These are phyloP conservation scores for Leuciscus idus DNA, from an alignment of 2,113 vertebrate genomes.

Conservation along the genomic window DNA sequence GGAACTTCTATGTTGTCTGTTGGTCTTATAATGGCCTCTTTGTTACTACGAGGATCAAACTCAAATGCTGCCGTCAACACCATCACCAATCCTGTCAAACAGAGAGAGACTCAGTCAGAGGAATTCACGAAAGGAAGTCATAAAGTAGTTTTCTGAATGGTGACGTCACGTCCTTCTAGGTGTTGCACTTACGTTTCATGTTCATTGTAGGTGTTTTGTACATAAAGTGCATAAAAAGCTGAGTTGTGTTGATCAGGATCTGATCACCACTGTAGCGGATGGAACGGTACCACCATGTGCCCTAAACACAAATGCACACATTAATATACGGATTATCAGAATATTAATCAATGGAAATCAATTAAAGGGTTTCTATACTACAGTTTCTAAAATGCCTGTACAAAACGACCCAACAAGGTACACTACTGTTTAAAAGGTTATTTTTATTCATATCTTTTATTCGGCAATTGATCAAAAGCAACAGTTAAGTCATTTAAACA, in stretches of 20 bases:
- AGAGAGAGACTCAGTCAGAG: slow-evolving; percentile 16
- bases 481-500: neutral
- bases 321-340: neutral
- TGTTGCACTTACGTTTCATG: slow-evolving; percentile 92
- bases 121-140: neutral
- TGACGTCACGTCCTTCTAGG: too few species aligned
- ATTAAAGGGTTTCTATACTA: neutral
- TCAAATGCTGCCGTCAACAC: slow-evolving; percentile 95
- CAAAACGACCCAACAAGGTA: neutral
- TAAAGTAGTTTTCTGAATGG: neutral
- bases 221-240: slow-evolving; percentile 98
- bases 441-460: neutral
- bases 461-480: neutral
- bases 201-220: slow-evolving; percentile 99
- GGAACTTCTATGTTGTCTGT: slow-evolving; percentile 96
- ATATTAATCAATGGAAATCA: neutral
- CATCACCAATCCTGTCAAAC: slow-evolving; percentile 88
- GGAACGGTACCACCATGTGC: slow-evolving; percentile 99
- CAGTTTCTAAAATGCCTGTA: neutral
- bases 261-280: slow-evolving; percentile 98
- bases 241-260: slow-evolving; percentile 97
- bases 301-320: slow-evolving; percentile 72
- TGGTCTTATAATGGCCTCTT: slow-evolving; percentile 95
- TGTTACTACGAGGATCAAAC: slow-evolving; percentile 97
- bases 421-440: neutral